Evolutionary conservation across 2,113 vertebrate species (phyloP), one percentile per base, ranked within the genome.

Genomic region (Pachyramphus minor): DNA sequence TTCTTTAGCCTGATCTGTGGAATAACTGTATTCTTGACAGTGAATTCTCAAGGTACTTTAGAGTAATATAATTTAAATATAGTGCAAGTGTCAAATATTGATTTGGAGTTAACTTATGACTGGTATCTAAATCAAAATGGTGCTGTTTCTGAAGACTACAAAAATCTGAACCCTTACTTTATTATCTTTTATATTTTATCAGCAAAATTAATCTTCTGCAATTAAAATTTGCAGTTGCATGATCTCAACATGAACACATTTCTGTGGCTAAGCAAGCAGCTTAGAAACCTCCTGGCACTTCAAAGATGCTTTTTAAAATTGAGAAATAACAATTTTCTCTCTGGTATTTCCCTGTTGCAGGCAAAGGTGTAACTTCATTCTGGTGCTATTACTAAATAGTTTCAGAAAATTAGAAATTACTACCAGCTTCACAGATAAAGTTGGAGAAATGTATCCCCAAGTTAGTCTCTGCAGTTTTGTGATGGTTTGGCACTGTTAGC

Each of bases 51-150:
- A 95, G 93, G 50, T 81, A 94, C 83, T 97, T 97, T 94, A 47
- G 35, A 96, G 80, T 64, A 83, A 87, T 78, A 93, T 87, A 94
- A 96, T 97, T 98, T 97, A 97, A 97, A 96, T 97, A 86, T 53
- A 96, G 72, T 92, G 79, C 80, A 90, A 67, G 55, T 90, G 63
- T 95, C 69, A 97, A 77, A 83, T 97, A 97, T 95, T 97, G 95
- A 96, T 97, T 98, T 96, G 76, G 28, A 83, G 19, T 92, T 98
- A 95, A 97, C 77, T 91, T 90, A 88, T 71, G 81, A 95, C 95
- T 49, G 23, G 73, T 95, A 68, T 76, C 42, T 95, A 97, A 97
- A 96, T 96, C 45, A 93, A 80, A 96, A 79, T 58, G 67, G n/a
- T 87, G 47, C 44, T 82, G 69, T 95, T 95, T 93, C 94, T 96